Conservation (phyloP, 1,140 invertebrate species). For the Mya arenaria region DNA sequence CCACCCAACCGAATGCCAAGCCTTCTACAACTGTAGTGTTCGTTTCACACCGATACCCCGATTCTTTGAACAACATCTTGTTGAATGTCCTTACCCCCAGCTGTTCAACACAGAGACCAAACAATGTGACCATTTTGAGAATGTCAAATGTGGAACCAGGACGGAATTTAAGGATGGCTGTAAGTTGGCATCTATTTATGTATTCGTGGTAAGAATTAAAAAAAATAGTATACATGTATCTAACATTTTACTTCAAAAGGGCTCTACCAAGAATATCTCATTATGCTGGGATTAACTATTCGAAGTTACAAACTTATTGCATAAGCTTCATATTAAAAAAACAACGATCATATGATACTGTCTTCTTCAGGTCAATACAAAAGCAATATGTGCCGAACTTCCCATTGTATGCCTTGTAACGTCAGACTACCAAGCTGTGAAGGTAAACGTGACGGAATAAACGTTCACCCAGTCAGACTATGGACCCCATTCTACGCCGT, state of each 20-base stretch:
- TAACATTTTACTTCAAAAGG: no score
- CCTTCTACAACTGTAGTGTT: no score
- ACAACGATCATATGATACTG: not conserved
- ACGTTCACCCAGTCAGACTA: conserved; percentile 42
- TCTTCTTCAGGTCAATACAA: conserved; percentile 44
- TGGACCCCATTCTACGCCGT: conserved; percentile 56
- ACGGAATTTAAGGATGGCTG: conserved; percentile 56
- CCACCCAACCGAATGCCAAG: no score
- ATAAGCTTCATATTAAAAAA: no score
- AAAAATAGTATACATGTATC: no score
- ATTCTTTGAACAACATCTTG: conserved; percentile 61
- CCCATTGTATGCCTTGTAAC: conserved; percentile 54
- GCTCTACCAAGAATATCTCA: no score
- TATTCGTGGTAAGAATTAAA: no score
- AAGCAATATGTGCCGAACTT: not conserved
- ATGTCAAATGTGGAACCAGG: conserved; percentile 62
- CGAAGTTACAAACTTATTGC: no score
- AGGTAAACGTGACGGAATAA: conserved; percentile 44
- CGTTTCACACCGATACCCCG: no score
- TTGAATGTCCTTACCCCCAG: conserved; percentile 64
- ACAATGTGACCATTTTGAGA: conserved; percentile 53
- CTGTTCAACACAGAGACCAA: conserved; percentile 55
- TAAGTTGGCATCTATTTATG: conserved; percentile 31
- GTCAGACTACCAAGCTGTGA: conserved; percentile 54
- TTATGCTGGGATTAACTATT: no score